Conservation (phyloP, 2,113 vertebrate species). For the Nycticebus coucang region DNA sequence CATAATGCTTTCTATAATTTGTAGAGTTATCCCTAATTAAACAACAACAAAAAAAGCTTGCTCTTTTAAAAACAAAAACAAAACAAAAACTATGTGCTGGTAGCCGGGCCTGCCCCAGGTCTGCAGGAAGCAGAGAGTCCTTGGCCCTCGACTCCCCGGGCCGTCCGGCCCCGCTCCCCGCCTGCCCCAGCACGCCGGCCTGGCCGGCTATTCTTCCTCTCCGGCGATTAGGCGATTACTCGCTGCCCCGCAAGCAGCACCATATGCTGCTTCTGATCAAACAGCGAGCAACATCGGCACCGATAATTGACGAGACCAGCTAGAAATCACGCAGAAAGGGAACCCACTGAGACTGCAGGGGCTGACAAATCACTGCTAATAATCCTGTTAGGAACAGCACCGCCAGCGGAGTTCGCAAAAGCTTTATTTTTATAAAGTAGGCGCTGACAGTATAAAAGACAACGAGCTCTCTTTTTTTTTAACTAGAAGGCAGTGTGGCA, state of each 20-base stretch:
- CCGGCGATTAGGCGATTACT: slow-evolving; percentile 81
- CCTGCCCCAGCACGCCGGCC: slow-evolving; percentile 73
- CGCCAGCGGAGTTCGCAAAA: slow-evolving; percentile 81
- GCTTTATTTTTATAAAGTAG: slow-evolving; percentile 85
- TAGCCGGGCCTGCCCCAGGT: not conserved
- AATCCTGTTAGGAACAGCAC: slow-evolving; percentile 86
- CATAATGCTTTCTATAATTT: not conserved
- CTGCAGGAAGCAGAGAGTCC: not conserved
- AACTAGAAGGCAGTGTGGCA: slow-evolving; percentile 31
- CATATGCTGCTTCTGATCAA: slow-evolving; percentile 90
- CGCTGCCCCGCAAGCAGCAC: slow-evolving; percentile 85
- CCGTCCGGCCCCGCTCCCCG: not conserved
- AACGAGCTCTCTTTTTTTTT: slow-evolving; percentile 64
- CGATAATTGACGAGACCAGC: slow-evolving; percentile 90
- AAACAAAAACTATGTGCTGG: not conserved
- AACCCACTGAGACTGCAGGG: slow-evolving; percentile 87
- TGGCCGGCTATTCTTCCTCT: slow-evolving; percentile 80
- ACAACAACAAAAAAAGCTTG: not conserved
- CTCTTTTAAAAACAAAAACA: slow-evolving; percentile 30
- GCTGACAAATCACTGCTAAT: slow-evolving; percentile 89
- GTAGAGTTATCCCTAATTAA: not conserved
- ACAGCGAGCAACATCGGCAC: slow-evolving; percentile 86
- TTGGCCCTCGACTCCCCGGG: not conserved
- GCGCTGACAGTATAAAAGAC: slow-evolving; percentile 82
- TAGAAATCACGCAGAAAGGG: slow-evolving; percentile 90